Evolutionary conservation across 2,113 vertebrate genomes (phyloP).

Genomic region (Mus spicilegus): DNA sequence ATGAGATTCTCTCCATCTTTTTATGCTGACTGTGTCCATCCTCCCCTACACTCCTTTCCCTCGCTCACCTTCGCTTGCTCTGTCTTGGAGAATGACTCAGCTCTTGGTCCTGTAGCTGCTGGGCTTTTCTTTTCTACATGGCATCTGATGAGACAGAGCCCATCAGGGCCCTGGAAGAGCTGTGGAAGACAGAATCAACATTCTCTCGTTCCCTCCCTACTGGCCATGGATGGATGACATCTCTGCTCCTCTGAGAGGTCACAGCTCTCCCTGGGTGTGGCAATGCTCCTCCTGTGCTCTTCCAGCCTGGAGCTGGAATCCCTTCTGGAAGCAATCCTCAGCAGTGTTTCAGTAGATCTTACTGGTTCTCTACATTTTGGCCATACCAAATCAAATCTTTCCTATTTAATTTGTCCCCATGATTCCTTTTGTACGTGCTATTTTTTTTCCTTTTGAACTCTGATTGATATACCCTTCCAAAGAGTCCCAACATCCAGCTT

Average conservation of each 20-base stretch:
- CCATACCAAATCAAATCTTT: too few species aligned
- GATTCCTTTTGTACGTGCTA: neutral
- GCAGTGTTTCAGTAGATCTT: neutral
- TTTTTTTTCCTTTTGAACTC: neutral
- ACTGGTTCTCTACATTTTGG: neutral
- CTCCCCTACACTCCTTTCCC: accelerated
- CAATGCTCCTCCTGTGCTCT: neutral
- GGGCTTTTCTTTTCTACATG: neutral
- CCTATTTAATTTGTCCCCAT: neutral
- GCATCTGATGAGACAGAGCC: too few species aligned
- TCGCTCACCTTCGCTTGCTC: neutral
- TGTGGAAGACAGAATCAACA: accelerated
- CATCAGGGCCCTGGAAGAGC: neutral
- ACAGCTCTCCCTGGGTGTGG: neutral
- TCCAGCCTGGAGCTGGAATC: neutral
- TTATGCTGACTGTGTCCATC: too few species aligned
- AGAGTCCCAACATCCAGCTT: too few species aligned
- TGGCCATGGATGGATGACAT: accelerated
- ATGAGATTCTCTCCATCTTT: neutral
- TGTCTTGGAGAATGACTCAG: too few species aligned
- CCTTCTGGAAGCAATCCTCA: neutral
- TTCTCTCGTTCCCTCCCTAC: neutral
- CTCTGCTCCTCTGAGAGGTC: neutral
- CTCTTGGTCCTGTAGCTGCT: neutral
- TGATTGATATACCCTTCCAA: neutral